Evolutionary conservation across 2,888 invertebrate species (phyloP), one percentile per base, ranked within the genome.

Genomic region (Griposia aprilina): DNA sequence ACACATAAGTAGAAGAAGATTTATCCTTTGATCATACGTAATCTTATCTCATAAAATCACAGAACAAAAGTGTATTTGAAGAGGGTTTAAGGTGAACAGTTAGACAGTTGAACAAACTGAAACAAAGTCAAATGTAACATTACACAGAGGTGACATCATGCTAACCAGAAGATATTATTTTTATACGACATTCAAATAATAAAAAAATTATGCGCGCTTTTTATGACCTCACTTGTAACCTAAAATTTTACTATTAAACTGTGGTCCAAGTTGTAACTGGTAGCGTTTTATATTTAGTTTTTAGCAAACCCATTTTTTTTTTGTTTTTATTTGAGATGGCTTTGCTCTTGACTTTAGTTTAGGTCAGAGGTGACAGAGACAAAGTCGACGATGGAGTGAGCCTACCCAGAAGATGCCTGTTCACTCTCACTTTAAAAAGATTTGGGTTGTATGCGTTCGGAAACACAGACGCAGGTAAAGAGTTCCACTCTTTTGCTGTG

Each of bases 171-270:
- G 88, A 90, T 91, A 93, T 91, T 90, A 91, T 91, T 90, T 91
- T 92, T 90, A 92, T 93, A 92, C 89, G 90, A 91, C 93, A 93
- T 92, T 93, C 90, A 93, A 94, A 94, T 93, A 93, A 94, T 94
- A 95, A 94, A 94, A 95, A 94, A 94, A 94, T 90, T 93, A 94
- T 94, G 92, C 91, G 86, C 91, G 73, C 83, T 90, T 93, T 94
- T 95, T 95, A 95, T 92, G 91, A 92, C 92, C 92, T 90, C 91
- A 94, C 93, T 95, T 95, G 93, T 94, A 92, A 93, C 89, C 84
- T 81, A 86, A 95, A 94, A 92, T 92, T 93, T 94, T 93, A 94
- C 93, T 93, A 90, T 88, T 86, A 57, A 20, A 20, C 36, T 80
- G 45, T 87, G 92, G 91, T 78, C 0, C 78, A 90, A 90, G 89